phyloP scores from a whole-genome alignment of 2,113 vertebrate genomes.

The Chrysemys picta region DNA sequence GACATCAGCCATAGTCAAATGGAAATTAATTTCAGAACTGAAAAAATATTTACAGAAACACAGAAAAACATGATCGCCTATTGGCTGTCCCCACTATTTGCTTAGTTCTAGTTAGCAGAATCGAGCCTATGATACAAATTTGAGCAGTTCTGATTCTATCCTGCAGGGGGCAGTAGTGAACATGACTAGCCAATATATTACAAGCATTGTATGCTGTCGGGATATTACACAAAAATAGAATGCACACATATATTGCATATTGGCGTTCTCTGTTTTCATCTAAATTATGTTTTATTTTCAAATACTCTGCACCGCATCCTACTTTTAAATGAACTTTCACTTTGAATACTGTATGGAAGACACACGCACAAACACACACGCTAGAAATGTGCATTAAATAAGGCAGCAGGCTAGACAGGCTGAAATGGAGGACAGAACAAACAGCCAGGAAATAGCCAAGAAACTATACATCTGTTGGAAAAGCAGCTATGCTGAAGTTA shows the following conservation, averaged over 20 bases:
- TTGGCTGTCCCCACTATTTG: accelerated
- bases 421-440: not conserved
- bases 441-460: not conserved
- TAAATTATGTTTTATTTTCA: not conserved
- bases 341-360: not conserved
- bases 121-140: not conserved
- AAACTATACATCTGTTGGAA: not conserved
- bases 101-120: not conserved
- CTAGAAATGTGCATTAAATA: not conserved
- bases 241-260: not conserved
- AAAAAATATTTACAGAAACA: not conserved
- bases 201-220: not conserved
- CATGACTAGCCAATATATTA: not conserved
- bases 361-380: not conserved
- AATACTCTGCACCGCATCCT: not conserved
- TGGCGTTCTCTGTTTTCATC: not conserved
- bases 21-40: not conserved
- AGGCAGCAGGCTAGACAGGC: not conserved
- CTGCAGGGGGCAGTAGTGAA: not conserved
- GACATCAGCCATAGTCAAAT: not conserved
- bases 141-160: not conserved
- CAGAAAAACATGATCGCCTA: not conserved
- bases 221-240: not conserved
- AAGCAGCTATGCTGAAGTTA: not conserved
- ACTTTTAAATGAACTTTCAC: not conserved